Evolutionary conservation across 2,888 invertebrate species (phyloP).

Genomic region (Euzetes globulus): DNA sequence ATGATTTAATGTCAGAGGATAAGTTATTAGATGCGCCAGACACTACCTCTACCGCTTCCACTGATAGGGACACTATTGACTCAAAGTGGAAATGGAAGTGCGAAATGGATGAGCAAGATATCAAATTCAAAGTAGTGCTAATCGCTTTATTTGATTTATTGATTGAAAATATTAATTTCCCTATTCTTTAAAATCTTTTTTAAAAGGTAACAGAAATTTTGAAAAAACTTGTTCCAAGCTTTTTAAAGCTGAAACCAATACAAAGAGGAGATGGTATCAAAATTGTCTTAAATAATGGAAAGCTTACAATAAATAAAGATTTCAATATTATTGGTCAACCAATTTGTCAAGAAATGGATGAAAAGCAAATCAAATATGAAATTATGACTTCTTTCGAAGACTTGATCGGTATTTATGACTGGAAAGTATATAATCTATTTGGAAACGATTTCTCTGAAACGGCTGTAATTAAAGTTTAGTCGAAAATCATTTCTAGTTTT

Average conservation of each 20-base stretch:
- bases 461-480: too few species aligned
- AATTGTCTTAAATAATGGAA: constrained; percentile 12
- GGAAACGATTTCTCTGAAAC: not conserved
- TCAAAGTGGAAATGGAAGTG: not conserved
- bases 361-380: not conserved
- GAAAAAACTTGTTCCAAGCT: not conserved
- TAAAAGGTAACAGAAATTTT: not conserved
- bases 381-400: not conserved
- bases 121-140: not conserved
- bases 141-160: not conserved
- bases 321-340: constrained; percentile 15
- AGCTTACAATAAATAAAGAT: not conserved
- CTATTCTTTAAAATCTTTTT: not conserved
- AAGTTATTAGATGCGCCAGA: too few species aligned
- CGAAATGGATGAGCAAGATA: not conserved
- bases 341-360: not conserved
- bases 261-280: not conserved
- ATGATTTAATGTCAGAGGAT: too few species aligned
- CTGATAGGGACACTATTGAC: not conserved
- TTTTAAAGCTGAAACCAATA: not conserved
- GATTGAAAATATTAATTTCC: too few species aligned
- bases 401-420: not conserved
- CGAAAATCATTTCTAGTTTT: not conserved
- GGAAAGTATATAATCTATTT: not conserved
- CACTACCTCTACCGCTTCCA: not conserved